A percentile compares a stretch with the other conserved stretches of the same genome.
Conservation (phyloP, 2,113 vertebrate species). For the Motacilla alba region DNA sequence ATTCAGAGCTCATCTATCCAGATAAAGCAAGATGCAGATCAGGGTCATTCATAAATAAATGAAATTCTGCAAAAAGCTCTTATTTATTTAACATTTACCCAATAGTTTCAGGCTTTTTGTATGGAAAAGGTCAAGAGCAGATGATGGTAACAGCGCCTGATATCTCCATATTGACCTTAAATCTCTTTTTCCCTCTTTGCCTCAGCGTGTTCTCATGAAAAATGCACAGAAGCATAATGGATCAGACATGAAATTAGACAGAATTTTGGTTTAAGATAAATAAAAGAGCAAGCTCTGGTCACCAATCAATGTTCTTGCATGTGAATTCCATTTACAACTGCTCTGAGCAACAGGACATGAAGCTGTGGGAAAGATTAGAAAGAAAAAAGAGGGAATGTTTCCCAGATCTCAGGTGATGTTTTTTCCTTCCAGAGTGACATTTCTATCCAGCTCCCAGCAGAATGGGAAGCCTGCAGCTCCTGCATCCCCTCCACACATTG, state of each 20-base stretch:
- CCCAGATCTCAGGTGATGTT: neutral
- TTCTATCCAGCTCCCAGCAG: neutral
- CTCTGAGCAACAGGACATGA: neutral
- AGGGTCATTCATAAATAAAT: neutral
- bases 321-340: neutral
- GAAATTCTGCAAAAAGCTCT: neutral
- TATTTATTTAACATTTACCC: neutral
- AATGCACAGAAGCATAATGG: neutral
- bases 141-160: neutral
- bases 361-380: neutral
- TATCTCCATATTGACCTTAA: neutral
- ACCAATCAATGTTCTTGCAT: neutral
- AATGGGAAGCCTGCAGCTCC: neutral
- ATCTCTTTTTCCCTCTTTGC: neutral
- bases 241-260: neutral
- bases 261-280: neutral
- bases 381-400: neutral
- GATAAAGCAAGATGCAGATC: neutral
- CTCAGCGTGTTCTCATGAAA: neutral
- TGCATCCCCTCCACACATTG: rapidly evolving
- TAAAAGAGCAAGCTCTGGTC: neutral
- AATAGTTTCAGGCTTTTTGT: neutral
- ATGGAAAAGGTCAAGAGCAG: neutral
- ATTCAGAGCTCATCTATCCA: neutral
- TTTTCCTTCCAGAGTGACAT: neutral